A percentile compares a stretch with the other conserved stretches of the same genome.
phyloP scores from a whole-genome alignment of 2,888 invertebrate genomes.

The Ectemnius lituratus region DNA sequence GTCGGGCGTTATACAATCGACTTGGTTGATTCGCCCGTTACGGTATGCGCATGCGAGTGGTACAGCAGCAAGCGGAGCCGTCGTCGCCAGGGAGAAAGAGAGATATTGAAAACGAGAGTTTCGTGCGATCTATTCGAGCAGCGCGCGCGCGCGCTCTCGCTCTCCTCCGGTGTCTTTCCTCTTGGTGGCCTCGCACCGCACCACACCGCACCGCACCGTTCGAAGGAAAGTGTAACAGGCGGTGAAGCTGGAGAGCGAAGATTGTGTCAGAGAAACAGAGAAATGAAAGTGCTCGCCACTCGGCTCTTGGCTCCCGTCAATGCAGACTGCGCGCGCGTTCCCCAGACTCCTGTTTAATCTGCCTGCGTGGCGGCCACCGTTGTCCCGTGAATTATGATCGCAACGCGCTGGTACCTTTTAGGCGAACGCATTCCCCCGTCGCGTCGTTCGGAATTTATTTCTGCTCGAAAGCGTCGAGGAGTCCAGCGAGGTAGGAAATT shows the following conservation, averaged over 20 bases:
- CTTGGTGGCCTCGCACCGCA: conserved; percentile 6
- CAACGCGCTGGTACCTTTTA: no score
- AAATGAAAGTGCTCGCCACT: conserved; percentile 70
- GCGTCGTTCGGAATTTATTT: no score
- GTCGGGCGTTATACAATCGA: conserved; percentile 44
- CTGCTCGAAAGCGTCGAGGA: no score
- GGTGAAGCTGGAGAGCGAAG: conserved; percentile 38
- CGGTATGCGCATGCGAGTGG: conserved; percentile 41
- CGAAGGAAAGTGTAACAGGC: conserved; percentile 72
- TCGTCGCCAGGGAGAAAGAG: not conserved
- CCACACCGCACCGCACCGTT: conserved; percentile 13
- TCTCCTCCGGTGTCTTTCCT: conserved; percentile 40
- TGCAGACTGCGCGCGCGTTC: conserved; percentile 41
- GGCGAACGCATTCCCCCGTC: no score
- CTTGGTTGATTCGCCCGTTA: conserved; percentile 44
- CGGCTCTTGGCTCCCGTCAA: conserved; percentile 40
- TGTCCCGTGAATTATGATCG: no score
- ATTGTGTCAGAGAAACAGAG: conserved; percentile 73
- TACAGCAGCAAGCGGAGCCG: conserved; percentile 6
- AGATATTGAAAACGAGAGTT: conserved; percentile 62
- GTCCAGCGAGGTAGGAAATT: no score
- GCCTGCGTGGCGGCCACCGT: no score
- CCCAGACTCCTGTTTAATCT: not conserved
- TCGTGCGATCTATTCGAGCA: conserved; percentile 30
- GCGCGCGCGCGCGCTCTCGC: conserved; percentile 19